Evolutionary conservation across 2,888 invertebrate genomes (phyloP), one percentile per base, ranked within the genome.

Genomic region (Cosmorhoe ocellata): DNA sequence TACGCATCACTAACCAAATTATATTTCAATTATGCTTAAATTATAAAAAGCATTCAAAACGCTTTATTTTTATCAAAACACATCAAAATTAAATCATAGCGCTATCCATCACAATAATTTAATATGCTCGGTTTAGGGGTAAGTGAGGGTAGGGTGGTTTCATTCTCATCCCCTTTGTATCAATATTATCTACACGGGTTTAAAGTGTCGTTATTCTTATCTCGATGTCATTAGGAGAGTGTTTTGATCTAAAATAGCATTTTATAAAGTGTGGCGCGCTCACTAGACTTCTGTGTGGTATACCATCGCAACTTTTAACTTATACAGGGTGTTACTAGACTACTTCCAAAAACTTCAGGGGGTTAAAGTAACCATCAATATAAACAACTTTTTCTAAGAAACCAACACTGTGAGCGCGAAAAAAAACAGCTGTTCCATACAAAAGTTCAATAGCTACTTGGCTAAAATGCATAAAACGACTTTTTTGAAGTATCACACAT

Each of bases 71-170:
- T 84, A 85, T 85, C 82, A 83, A 81, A 87, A 84, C 84, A 85
- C 84, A 87, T 87, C 84, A 87, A 85, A 82, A 81, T 82, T 79
- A 81, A 81, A 86, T 88, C 82, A 85, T 78, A 77, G 77, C 71
- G 77, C 74, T 75, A 86, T 89, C 86, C 77, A 86, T 89, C 88
- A 85, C 68, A 73, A 77, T 85, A 84, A 88, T 83, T 86, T 86
- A 87, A 86, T 86, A 84, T 83, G 81, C 81, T 73, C 22, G 38
- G 14, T 39, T 22, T 39, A 40, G 30, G 52, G 52, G 44, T 34
- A 33, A 7, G 12, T 24, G 44, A 47, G 50, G 57, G 53, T 22
- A 11, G 40, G 58, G 53, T 50, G 56, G 40, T 54, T 6, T n/a
- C n/a, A n/a, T n/a, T n/a, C n/a, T 41, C 51, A 45, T 54, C 58